Conservation (phyloP, 2,113 vertebrate genomes). For the Miniopterus natalensis region DNA sequence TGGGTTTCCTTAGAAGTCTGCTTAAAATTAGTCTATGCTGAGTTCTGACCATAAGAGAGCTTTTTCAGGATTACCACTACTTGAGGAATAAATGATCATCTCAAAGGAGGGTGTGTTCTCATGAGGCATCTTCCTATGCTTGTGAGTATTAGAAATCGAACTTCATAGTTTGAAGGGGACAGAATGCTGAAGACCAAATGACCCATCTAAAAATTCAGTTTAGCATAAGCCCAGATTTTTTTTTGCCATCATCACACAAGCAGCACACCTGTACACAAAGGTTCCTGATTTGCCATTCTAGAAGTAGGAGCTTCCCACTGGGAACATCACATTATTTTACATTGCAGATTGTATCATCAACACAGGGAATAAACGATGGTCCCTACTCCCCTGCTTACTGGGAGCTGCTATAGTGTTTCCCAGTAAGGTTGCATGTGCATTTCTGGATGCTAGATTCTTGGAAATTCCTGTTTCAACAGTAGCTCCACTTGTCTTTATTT, state of each 20-base stretch:
- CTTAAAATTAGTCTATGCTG: background rate
- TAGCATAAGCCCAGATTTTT: background rate
- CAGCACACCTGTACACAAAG: background rate
- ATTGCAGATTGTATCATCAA: background rate
- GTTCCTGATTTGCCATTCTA: background rate
- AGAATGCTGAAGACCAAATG: background rate
- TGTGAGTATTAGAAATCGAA: conserved; percentile 13
- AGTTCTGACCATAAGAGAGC: background rate
- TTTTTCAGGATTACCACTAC: background rate
- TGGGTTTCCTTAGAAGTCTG: background rate
- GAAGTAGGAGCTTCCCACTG: background rate
- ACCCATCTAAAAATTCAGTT: conserved; percentile 19
- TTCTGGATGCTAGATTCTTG: background rate
- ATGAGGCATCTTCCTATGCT: background rate
- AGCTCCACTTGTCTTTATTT: background rate
- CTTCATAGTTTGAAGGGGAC: background rate
- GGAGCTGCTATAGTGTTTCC: background rate
- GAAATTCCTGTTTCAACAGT: background rate
- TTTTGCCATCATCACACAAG: background rate
- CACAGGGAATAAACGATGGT: background rate
- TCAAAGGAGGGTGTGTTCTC: background rate
- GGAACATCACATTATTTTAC: background rate
- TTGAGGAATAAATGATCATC: conserved; percentile 12
- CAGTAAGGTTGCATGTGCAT: background rate
- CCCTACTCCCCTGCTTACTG: background rate